These are phyloP conservation scores for Zophobas morio DNA, from an alignment of 1,140 invertebrate genomes.

Conservation along the genomic window DNA sequence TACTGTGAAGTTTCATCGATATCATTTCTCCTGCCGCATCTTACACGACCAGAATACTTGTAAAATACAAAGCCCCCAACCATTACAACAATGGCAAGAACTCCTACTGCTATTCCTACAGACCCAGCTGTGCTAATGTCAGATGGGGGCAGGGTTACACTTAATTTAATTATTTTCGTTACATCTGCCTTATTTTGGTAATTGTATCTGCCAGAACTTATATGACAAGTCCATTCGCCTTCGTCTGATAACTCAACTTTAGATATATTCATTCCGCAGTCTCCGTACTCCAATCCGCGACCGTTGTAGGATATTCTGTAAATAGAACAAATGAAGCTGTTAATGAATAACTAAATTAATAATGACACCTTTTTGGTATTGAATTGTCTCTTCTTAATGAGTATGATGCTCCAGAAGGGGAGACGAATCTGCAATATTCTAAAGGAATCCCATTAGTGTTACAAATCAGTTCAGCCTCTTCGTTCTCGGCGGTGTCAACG, in stretches of 20 bases:
- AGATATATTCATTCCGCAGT: conserved; percentile 35
- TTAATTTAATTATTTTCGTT: background rate
- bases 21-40: background rate
- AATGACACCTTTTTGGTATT: conserved; percentile 4
- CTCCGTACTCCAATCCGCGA: conserved; percentile 47
- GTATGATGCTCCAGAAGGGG: conserved; percentile 23
- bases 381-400: conserved; percentile 2
- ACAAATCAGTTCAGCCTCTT: conserved; percentile 26
- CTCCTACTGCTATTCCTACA: background rate
- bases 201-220: background rate
- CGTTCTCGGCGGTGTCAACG: conserved; percentile 1
- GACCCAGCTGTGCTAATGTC: background rate
- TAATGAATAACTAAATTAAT: too few relatives aligned
- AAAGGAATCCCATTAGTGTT: conserved; percentile 33
- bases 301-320: conserved; percentile 43
- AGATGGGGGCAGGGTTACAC: background rate
- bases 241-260: conserved; percentile 32
- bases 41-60: background rate
- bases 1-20: background rate
- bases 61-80: conserved; percentile 1
- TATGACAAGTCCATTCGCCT: conserved; percentile 44
- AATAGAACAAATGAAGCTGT: background rate
- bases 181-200: background rate
- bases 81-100: background rate
- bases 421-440: conserved; percentile 48